These are phyloP conservation scores for Nomada goodeniana DNA, from an alignment of 2,888 invertebrate genomes.

Conservation along the genomic window DNA sequence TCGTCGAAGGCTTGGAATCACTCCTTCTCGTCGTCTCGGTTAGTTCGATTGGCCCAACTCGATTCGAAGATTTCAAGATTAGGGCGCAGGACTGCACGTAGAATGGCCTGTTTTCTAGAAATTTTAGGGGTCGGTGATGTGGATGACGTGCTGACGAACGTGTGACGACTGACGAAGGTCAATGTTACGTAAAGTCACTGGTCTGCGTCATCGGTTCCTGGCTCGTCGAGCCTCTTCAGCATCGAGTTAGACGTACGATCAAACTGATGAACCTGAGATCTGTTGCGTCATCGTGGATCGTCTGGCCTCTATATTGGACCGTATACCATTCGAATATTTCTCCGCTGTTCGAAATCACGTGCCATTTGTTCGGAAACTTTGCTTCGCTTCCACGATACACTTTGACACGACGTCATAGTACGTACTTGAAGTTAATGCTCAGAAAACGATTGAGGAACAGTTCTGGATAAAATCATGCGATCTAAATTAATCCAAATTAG, in stretches of 20 bases:
- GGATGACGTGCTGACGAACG: slow-evolving; percentile 70
- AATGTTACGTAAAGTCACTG: slow-evolving; percentile 79
- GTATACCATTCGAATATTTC: neutral
- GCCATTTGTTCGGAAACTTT: slow-evolving; percentile 11
- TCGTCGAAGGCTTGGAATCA: neutral
- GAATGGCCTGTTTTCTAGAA: slow-evolving; percentile 17
- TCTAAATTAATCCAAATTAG: too few species aligned
- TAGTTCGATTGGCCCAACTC: neutral
- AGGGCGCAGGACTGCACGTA: too few species aligned
- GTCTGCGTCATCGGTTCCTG: slow-evolving; percentile 63
- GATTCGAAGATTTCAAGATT: neutral
- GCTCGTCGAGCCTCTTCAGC: slow-evolving; percentile 46
- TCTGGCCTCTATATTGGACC: neutral
- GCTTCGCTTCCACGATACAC: neutral
- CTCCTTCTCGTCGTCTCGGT: neutral
- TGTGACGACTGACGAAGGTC: slow-evolving; percentile 79
- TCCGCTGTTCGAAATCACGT: slow-evolving; percentile 3
- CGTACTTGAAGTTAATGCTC: too few species aligned
- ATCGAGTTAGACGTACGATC: slow-evolving; percentile 35
- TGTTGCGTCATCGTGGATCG: slow-evolving; percentile 38
- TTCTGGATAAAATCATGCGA: neutral
- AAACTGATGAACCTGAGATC: slow-evolving; percentile 36
- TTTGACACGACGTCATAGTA: neutral
- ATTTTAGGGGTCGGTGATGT: slow-evolving; percentile 45
- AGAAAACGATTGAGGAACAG: too few species aligned